Conservation (phyloP, 2,797 vertebrate species). For the Psittacula derbiana region DNA sequence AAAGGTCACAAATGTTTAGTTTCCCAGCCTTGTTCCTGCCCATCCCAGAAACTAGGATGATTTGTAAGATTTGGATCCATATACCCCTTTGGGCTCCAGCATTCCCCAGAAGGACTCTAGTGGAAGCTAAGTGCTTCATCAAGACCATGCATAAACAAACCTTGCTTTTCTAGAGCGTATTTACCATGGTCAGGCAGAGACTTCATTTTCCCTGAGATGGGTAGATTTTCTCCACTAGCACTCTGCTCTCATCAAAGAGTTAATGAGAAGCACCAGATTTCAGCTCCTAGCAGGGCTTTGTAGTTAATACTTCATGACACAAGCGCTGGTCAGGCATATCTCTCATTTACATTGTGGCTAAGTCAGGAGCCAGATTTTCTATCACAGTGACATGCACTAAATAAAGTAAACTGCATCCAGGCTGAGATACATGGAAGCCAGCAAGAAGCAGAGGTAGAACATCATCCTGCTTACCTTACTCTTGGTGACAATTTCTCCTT, state of each 20-base stretch:
- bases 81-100: neutral
- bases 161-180: neutral
- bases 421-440: neutral
- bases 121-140: neutral
- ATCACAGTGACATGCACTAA: neutral
- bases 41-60: neutral
- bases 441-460: neutral
- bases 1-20: conserved; percentile 17
- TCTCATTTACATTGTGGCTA: conserved; percentile 35
- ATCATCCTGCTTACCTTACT: neutral
- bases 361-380: neutral
- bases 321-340: neutral
- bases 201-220: neutral
- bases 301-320: neutral
- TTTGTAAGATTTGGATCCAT: neutral
- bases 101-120: neutral
- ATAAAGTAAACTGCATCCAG: neutral
- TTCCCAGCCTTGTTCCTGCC: neutral
- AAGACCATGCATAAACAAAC: neutral
- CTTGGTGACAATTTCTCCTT: neutral
- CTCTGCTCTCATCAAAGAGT: conserved; percentile 10
- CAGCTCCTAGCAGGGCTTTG: neutral
- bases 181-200: neutral
- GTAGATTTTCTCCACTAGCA: neutral
- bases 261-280: neutral